phyloP scores from a whole-genome alignment of 64 coral and sea anemone genomes.

The Dendronephthya gigantea region DNA sequence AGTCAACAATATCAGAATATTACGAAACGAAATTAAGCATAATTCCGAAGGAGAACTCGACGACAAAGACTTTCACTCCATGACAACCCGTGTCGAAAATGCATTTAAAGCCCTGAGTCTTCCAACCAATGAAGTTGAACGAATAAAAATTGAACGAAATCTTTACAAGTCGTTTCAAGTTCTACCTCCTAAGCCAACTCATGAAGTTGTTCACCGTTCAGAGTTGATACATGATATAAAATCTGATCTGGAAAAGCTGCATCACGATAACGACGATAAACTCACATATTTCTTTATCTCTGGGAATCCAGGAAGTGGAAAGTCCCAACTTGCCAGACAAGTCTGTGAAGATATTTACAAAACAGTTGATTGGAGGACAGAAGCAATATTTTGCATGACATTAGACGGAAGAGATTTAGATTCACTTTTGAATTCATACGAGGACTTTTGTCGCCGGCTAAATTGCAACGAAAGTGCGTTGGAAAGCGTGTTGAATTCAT shows the following conservation, averaged over 20 bases:
- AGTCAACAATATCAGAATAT: constrained; percentile 7
- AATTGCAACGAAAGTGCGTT: not conserved
- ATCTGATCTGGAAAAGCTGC: not conserved
- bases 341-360: not conserved
- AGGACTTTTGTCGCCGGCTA: not conserved
- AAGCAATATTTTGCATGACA: not conserved
- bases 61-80: not conserved
- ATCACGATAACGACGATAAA: not conserved
- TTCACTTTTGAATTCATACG: not conserved
- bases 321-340: constrained; percentile 32
- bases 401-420: not conserved
- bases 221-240: too few relatives aligned
- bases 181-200: too few relatives aligned
- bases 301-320: constrained; percentile 42
- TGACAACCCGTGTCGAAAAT: not conserved
- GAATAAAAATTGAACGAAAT: constrained; percentile 16
- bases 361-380: not conserved
- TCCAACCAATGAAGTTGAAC: not conserved
- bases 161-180: too few relatives aligned
- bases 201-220: constrained; percentile 8
- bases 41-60: not conserved
- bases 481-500: not conserved
- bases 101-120: not conserved
- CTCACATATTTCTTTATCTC: constrained; percentile 36
- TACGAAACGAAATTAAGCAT: constrained; percentile 22